Percentiles rank a stretch among this genome's conserved stretches.
Conservation (phyloP, 2,888 invertebrate genomes). For the Sycophila texana region DNA sequence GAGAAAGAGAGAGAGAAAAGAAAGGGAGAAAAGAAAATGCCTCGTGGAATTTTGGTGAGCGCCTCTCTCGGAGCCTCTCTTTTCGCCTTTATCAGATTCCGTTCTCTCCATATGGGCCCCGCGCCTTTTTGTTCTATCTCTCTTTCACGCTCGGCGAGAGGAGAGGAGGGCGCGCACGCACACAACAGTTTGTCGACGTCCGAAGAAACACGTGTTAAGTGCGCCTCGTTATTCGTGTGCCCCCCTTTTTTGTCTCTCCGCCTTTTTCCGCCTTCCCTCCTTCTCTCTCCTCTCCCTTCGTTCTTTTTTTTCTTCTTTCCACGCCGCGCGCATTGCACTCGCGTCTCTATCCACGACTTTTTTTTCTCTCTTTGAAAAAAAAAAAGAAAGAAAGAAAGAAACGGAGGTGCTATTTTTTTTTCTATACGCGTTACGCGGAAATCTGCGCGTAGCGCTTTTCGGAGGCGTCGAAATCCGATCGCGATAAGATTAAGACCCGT, state of each 20-base stretch:
- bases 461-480: too few species aligned
- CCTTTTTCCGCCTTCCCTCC: background rate
- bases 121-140: constrained; percentile 11
- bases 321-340: background rate
- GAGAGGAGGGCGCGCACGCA: constrained; percentile 9
- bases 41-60: constrained; percentile 32
- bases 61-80: background rate
- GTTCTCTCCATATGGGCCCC: constrained; percentile 14
- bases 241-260: constrained; percentile 20
- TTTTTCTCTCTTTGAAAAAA: too few species aligned
- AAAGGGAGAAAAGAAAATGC: constrained; percentile 40
- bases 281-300: background rate
- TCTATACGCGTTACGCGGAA: too few species aligned
- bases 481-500: too few species aligned
- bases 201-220: constrained; percentile 49
- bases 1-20: constrained; percentile 31
- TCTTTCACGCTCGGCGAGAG: constrained; percentile 13
- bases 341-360: background rate
- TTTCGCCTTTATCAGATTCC: constrained; percentile 49
- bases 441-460: too few species aligned
- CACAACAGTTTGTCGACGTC: constrained; percentile 42
- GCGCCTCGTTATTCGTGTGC: constrained; percentile 14
- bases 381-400: too few species aligned
- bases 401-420: too few species aligned
- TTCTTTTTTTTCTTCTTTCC: background rate